Percentiles rank a stretch among this genome's conserved stretches.
phyloP scores from a whole-genome alignment of 2,797 vertebrate genomes.

The Amazona finschi region DNA sequence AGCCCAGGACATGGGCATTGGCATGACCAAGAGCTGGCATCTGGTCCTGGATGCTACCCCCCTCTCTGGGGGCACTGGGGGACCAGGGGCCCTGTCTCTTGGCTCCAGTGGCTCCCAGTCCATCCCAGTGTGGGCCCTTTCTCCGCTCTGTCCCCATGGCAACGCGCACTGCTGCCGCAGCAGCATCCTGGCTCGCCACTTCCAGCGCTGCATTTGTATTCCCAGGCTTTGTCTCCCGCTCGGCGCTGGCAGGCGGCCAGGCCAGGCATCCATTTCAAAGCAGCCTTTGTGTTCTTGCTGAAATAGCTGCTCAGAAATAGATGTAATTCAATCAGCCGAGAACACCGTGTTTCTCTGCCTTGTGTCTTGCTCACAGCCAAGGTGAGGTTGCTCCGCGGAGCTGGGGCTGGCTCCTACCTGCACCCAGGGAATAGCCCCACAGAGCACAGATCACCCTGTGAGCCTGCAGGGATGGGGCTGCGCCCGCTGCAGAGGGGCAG shows the following conservation, averaged over 20 bases:
- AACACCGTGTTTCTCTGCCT: background rate
- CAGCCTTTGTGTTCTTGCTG: conserved; percentile 64
- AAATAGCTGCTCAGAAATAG: conserved; percentile 22
- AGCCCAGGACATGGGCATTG: rapidly evolving
- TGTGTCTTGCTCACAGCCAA: background rate
- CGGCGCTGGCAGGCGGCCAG: conserved; percentile 26
- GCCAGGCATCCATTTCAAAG: conserved; percentile 66
- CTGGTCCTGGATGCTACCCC: background rate
- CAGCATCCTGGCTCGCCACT: conserved; percentile 65
- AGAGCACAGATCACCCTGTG: background rate
- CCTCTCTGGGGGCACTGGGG: rapidly evolving
- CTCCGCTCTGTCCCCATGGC: conserved; percentile 63
- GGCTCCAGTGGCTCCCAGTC: conserved; percentile 32
- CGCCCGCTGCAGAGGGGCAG: rapidly evolving
- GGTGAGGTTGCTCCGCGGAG: rapidly evolving
- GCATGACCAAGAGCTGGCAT: rapidly evolving
- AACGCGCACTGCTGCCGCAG: conserved; percentile 63
- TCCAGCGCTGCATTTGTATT: conserved; percentile 40
- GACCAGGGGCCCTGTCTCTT: background rate
- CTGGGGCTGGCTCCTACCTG: background rate
- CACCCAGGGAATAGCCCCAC: rapidly evolving
- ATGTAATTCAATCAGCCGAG: background rate
- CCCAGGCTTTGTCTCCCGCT: conserved; percentile 48
- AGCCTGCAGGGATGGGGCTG: background rate
- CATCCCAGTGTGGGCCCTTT: background rate